A percentile compares a stretch with the other conserved stretches of the same genome.
phyloP scores from a whole-genome alignment of 2,113 vertebrate species.

The Sorex fumeus region DNA sequence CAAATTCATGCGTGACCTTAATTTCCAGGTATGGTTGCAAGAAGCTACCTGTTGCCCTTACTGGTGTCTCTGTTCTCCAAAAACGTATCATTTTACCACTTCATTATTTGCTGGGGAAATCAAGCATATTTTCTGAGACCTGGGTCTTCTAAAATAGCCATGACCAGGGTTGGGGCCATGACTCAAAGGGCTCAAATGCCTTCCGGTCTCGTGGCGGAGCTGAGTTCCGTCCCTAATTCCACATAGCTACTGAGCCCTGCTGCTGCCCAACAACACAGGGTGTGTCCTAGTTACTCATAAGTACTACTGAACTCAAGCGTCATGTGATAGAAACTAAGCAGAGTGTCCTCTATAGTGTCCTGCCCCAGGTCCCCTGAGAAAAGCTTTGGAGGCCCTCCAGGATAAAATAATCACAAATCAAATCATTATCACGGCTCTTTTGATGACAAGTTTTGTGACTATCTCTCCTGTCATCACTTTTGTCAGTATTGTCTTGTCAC shows the following conservation, averaged over 20 bases:
- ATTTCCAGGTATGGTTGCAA: conserved; percentile 31
- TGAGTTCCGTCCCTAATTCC: too few relatives aligned
- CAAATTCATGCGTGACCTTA: neutral
- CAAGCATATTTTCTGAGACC: conserved; percentile 6
- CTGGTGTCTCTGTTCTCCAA: neutral
- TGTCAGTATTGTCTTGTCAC: neutral
- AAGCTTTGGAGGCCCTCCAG: too few relatives aligned
- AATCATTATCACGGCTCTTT: neutral
- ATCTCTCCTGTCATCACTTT: neutral
- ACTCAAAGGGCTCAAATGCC: too few relatives aligned
- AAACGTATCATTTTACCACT: neutral
- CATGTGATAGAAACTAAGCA: too few relatives aligned
- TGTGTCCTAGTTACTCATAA: too few relatives aligned
- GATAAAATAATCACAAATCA: too few relatives aligned
- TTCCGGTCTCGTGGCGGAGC: too few relatives aligned
- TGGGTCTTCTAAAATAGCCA: neutral
- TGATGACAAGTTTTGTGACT: conserved; percentile 28
- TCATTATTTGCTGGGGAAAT: neutral
- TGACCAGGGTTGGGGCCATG: neutral
- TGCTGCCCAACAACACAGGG: too few relatives aligned
- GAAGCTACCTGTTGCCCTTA: neutral
- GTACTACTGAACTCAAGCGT: too few relatives aligned
- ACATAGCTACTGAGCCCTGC: too few relatives aligned
- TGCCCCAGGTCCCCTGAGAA: too few relatives aligned
- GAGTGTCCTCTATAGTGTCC: too few relatives aligned